phyloP scores from a whole-genome alignment of 2,113 vertebrate species.

The Madoqua kirkii region DNA sequence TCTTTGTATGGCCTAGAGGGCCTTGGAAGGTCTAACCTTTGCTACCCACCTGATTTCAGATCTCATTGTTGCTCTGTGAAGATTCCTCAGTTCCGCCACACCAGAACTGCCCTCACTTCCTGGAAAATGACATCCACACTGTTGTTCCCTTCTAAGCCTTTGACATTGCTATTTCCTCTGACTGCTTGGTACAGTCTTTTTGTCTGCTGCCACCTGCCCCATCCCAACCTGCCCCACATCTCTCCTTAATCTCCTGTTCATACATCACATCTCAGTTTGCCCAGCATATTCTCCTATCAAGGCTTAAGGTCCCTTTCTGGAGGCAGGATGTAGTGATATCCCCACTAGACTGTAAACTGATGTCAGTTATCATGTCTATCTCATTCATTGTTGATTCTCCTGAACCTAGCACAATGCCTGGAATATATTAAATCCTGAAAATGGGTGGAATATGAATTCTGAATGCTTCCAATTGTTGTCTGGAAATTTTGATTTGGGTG shows the following conservation, averaged over 20 bases:
- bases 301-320: not conserved
- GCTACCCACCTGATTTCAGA: not conserved
- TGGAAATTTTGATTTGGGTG: conserved; percentile 8
- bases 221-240: not conserved
- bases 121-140: not conserved
- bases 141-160: not conserved
- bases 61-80: not conserved
- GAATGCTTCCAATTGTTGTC: not conserved
- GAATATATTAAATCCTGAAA: conserved; percentile 42
- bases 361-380: conserved; percentile 25
- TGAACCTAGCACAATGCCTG: conserved; percentile 5
- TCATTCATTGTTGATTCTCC: not conserved
- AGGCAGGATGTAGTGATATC: not conserved
- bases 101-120: not conserved
- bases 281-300: not conserved
- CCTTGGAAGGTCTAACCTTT: not conserved
- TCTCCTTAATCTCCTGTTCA: conserved; percentile 8
- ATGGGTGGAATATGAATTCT: not conserved
- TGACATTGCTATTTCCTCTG: not conserved
- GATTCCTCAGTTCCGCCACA: not conserved
- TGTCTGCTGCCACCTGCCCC: not conserved
- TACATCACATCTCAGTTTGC: not conserved
- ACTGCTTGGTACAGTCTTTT: not conserved
- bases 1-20: not conserved
- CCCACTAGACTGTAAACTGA: not conserved